These are phyloP conservation scores for Rotaria magnacalcarata DNA, from an alignment of 2,888 invertebrate species.

Conservation along the genomic window DNA sequence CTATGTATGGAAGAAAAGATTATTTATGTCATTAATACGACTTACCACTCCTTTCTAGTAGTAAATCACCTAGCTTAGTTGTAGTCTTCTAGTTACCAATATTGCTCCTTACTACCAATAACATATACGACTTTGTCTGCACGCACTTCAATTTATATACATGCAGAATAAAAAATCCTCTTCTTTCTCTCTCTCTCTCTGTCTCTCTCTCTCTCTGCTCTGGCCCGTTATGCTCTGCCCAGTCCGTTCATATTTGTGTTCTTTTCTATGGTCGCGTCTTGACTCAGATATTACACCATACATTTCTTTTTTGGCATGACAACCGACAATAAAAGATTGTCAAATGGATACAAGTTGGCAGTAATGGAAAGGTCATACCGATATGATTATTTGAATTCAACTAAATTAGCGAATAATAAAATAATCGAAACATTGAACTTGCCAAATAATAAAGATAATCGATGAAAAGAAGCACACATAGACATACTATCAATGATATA, in stretches of 20 bases:
- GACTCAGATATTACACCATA: neutral
- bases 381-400: neutral
- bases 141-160: constrained; percentile 1
- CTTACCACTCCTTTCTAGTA: constrained; percentile 12
- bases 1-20: neutral
- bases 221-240: neutral
- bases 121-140: constrained; percentile 15
- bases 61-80: constrained; percentile 31
- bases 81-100: neutral
- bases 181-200: neutral
- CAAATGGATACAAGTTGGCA: neutral
- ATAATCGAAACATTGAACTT: neutral
- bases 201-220: neutral
- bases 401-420: neutral
- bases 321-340: neutral
- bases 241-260: constrained; percentile 17
- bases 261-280: neutral
- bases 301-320: too few species aligned
- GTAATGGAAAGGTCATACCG: neutral
- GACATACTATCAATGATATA: neutral
- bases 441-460: neutral
- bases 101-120: constrained; percentile 6
- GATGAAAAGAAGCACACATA: neutral
- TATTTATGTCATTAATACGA: constrained; percentile 5
- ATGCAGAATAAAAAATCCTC: neutral